Evolutionary conservation across 2,113 vertebrate species (phyloP).

Genomic region (Morphnarchus princeps): DNA sequence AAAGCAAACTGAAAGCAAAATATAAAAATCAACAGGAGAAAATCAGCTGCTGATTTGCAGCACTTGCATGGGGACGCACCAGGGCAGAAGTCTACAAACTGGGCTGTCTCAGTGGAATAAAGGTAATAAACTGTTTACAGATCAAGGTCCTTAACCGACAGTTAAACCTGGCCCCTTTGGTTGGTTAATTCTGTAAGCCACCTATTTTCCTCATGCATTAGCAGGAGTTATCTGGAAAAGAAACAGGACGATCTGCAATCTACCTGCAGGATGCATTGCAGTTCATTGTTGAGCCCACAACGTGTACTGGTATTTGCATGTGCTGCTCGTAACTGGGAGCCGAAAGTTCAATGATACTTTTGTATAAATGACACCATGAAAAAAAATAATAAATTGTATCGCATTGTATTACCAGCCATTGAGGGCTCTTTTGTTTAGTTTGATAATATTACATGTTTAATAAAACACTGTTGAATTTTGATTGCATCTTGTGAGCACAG

Average conservation of each 20-base stretch:
- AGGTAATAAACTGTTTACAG: neutral
- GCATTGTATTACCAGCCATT: conserved; percentile 64
- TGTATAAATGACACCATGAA: conserved; percentile 36
- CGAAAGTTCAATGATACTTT: conserved; percentile 28
- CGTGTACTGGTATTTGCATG: neutral
- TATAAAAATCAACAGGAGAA: neutral
- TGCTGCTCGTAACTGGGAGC: neutral
- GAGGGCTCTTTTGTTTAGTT: conserved; percentile 69
- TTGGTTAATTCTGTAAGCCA: neutral
- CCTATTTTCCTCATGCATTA: neutral
- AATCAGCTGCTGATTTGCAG: neutral
- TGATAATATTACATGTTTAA: conserved; percentile 72
- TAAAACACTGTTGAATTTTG: conserved; percentile 70
- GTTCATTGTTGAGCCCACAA: neutral
- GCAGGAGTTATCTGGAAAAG: neutral
- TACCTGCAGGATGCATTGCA: neutral
- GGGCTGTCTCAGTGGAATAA: neutral
- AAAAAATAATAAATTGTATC: conserved; percentile 6
- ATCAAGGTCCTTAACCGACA: neutral
- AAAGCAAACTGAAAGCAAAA: neutral
- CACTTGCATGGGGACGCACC: neutral
- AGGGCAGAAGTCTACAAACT: neutral
- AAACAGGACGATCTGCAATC: neutral
- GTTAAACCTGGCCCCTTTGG: neutral
- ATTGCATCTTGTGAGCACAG: conserved; percentile 66